These are phyloP conservation scores for Manacus vitellinus DNA, from an alignment of 2,113 vertebrate genomes.

Conservation along the genomic window DNA sequence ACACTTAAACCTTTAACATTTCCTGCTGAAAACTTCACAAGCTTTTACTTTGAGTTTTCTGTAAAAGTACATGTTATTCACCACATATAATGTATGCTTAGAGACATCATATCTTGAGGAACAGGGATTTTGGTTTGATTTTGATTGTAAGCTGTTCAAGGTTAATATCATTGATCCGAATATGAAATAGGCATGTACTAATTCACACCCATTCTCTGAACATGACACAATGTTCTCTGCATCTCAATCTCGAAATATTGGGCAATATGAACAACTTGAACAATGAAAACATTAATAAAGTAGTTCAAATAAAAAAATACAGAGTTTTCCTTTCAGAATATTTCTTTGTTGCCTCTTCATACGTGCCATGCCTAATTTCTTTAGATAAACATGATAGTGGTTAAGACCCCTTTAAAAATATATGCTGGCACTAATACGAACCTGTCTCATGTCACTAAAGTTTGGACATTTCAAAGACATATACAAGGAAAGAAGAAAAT, in stretches of 20 bases:
- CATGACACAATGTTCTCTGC: neutral
- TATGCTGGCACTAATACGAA: neutral
- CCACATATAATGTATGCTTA: neutral
- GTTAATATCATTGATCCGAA: neutral
- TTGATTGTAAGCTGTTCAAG: neutral
- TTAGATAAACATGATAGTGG: neutral
- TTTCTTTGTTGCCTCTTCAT: neutral
- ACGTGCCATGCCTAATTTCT: neutral
- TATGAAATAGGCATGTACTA: neutral
- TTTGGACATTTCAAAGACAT: neutral
- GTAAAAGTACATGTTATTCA: neutral
- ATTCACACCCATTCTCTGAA: neutral
- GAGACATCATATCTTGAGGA: neutral
- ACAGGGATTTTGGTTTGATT: neutral
- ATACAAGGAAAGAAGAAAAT: neutral
- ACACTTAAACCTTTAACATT: neutral
- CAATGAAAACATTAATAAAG: neutral
- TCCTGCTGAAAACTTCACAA: neutral
- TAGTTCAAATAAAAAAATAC: neutral
- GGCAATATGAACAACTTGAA: neutral
- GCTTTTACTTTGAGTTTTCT: neutral
- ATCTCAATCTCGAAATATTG: neutral
- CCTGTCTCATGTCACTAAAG: neutral
- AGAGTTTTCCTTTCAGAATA: neutral
- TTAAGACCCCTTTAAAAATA: neutral